Evolutionary conservation across 2,113 vertebrate species (phyloP), one percentile per base, ranked within the genome.

Genomic region (Alectura lathami): DNA sequence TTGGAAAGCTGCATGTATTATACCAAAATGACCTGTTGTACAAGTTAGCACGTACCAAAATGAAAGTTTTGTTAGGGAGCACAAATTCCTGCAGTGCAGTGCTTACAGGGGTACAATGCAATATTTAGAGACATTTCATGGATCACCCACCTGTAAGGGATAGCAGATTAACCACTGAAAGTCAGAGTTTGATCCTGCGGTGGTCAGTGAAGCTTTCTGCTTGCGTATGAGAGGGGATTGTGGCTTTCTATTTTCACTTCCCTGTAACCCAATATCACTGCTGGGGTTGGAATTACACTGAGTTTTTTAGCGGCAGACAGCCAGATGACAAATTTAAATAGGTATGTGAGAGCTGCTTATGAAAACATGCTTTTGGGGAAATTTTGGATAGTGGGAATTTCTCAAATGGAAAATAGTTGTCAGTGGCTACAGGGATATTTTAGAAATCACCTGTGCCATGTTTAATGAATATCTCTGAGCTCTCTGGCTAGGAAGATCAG

Each of bases 301-400:
- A 8, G n/a, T 38, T 73, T 40, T 93, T 63, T 51, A 50, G n/a
- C 45, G 13, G 16, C 30, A 76, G 40, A 67, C 15, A 79, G 66
- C 30, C 23, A 80, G 54, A 60, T n/a, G 42, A 22, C 32, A 88
- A 59, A 10, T 90, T 93, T 93, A 91, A 91, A 77, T 45, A 67
- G 34, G 50, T 29, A 59, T 62, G 36, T 83, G 23, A 73, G 22
- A 6, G 13, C 11, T 80, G 79, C 63, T 70, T 90, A 86, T 80
- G 42, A 94, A 95, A 90, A 80, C 13, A 7, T 63, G 20, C n/a
- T 78, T 26, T 38, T n/a, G 42, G 83, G 59, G 79, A 95, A 96
- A 74, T 40, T 67, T 74, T 93, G 47, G 29, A 22, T 74, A 56
- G 27, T 77, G 72, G 91, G 50, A 77, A 80, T 36, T 48, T 17